Base-by-base conservation (phyloP, 2,888 invertebrate genomes). In the Pseudococcus jackbeardsleyi region DNA sequence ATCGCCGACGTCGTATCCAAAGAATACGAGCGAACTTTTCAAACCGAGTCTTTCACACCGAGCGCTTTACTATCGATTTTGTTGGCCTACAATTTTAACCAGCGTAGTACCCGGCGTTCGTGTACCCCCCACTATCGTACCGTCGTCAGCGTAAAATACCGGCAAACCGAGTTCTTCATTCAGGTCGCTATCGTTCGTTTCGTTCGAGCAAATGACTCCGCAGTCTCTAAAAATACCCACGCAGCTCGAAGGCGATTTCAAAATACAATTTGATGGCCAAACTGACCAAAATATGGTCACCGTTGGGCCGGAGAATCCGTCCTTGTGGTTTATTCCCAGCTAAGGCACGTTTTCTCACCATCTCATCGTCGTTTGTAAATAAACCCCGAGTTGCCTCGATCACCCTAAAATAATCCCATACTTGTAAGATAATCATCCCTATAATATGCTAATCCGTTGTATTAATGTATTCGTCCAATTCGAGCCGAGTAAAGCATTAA, bases 51-150 rank as follows among this genome's bases (percentile, higher is more conserved):
- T 79, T 59, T 79, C 79, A 79, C 79, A 79, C 79, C 46, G 42
- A 42, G 42, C 79, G 79, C 42, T 79, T 79, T 79, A 79, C 79
- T 79, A 79, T 79, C 79, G 79, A 79, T 79, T 79, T 79, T 79
- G 79, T 79, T 79, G 79, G 79, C 79, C 79, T 79, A 79, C 79
- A 79, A 79, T 42, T 42, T 79, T 2, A 33, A n/a, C 79, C 79
- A 39, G 19, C 79, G 26, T 39, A 77, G 17, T 39, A 26, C 46
- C 7, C 79, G 19, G n/a, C 17, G 39, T 39, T 9, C 39, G 54
- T 54, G 15, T 19, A 19, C 59, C n/a, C 19, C 59, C 59, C 59
- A 59, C 59, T 19, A 59, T 50, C 17, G 39, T n/a, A 77, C 77
- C 39, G 22, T 3, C 42, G 79, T 79, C 26, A 33, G 26, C 26